Base-by-base conservation (phyloP, 2,888 invertebrate species). In the Cephus pygmeus region DNA sequence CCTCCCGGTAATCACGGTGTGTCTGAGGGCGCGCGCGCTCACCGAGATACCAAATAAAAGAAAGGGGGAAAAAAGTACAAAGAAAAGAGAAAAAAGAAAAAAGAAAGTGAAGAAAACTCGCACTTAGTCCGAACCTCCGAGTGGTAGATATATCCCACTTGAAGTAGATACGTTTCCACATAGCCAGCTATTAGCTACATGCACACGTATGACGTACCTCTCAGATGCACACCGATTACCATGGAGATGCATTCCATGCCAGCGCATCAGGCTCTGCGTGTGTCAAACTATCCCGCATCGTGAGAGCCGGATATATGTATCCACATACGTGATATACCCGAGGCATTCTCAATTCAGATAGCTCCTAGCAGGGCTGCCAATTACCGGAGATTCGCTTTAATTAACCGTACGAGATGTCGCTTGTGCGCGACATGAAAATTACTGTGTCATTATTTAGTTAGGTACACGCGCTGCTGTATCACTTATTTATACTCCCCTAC, bases 1-100 rank as follows among this genome's bases (percentile, higher is more conserved):
- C 73, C 76, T 75, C 76, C 73, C 81, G 80, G 83, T 85, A 86
- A 84, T 85, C 84, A 86, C 82, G 77, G 77, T 80, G 71, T 71
- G 31, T 34, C 33, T n/a, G 71, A 31, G 71, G 71, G 71, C 71
- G 71, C 31, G 71, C 31, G 71, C 71, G 71, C 71, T 31, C 31
- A 12, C 12, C 12, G 33, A 71, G 23, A 34, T 34, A 15, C 6
- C 12, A 71, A 34, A 71, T 33, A 34, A 71, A 33, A 34, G 71
- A 34, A 3, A 15, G 31, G 31, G 31, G 34, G 1, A 35, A 56
- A 40, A 33, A 0, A 40, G 40, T 76, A 68, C 79, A 76, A 80
- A 73, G 73, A 80, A 79, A 73, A 75, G n/a, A n/a, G n/a, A n/a
- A 79, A 73, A 75, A 79, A 78, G 56, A 75, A 77, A 76, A 78